Evolutionary conservation across 1,140 invertebrate species (phyloP).

Genomic region (Drosophila equinoxialis): DNA sequence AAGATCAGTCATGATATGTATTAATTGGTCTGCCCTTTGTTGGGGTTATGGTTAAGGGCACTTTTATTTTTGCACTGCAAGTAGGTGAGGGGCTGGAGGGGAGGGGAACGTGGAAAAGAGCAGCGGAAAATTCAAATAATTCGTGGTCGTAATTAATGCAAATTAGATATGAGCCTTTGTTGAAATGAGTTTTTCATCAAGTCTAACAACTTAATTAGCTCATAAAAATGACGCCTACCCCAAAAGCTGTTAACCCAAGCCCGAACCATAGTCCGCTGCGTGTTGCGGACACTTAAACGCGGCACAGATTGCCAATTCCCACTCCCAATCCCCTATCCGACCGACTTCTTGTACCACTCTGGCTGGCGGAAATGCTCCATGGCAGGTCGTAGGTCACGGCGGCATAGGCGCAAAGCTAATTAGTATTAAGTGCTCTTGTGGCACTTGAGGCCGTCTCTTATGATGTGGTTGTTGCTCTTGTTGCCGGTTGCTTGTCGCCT

Average conservation of each 20-base stretch:
- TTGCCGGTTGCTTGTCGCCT: conserved; percentile 51
- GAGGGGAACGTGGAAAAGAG: background rate
- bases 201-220: conserved; percentile 81
- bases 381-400: conserved; percentile 72
- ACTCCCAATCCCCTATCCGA: background rate
- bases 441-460: conserved; percentile 65
- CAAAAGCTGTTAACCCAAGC: conserved; percentile 61
- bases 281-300: conserved; percentile 76
- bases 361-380: conserved; percentile 56
- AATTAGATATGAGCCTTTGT: conserved; percentile 70
- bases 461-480: conserved; percentile 21
- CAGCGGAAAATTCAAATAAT: conserved; percentile 30
- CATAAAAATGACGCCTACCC: conserved; percentile 74
- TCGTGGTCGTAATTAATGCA: conserved; percentile 69
- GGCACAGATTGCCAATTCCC: conserved; percentile 69
- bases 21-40: conserved; percentile 39
- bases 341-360: background rate
- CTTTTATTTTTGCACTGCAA: conserved; percentile 13
- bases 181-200: conserved; percentile 79
- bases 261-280: conserved; percentile 36
- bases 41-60: conserved; percentile 4
- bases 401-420: conserved; percentile 78
- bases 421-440: conserved; percentile 79
- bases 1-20: conserved; percentile 28
- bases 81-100: background rate